Base-by-base conservation (phyloP, 2,113 vertebrate species). In the Embiotoca jacksoni region DNA sequence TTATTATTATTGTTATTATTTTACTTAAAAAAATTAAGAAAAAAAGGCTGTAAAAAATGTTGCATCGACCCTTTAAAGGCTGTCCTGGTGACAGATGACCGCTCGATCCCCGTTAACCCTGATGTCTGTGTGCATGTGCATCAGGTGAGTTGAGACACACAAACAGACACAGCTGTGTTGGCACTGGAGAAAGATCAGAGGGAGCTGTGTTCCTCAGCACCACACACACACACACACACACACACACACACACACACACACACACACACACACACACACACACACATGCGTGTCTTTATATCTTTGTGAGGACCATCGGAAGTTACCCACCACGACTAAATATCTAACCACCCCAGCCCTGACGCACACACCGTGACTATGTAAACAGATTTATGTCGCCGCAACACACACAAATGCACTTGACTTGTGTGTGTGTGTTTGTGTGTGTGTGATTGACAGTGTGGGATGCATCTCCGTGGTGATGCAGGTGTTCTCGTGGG, bases 401-500 rank as follows among this genome's bases (percentile, higher is more conserved):
- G 23, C 23, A 23, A 30, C 55, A 49, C 41, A 57, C 10, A 54
- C 35, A 62, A 0, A 39, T 52, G 46, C 54, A 52, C 13, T 59
- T 31, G 60, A 46, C 60, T 44, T 62, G 30, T 66, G 4, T 9
- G 10, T 44, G 41, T 33, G 57, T 62, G 60, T 50, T 59, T 64
- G 49, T 69, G 54, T 82, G 41, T 78, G 74, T 39, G 50, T 80
- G 88, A 86, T 50, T 91, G 89, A 88, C 79, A 80, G 80, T 14
- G 69, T 80, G 72, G 49, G 75, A 68, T 73, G 65, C 30, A 1
- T 83, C 37, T 65, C 83, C 16, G 2, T 88, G 81, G 81, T 64
- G 72, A 89, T 73, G 75, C 90, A 90, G 91, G 80, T 90, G 86
- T 85, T 83, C 85, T 63, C 7, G 3, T 68, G 74, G 85, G 86